Evolutionary conservation across 2,797 vertebrate species (phyloP).

Genomic region (Leptodactylus fallax): DNA sequence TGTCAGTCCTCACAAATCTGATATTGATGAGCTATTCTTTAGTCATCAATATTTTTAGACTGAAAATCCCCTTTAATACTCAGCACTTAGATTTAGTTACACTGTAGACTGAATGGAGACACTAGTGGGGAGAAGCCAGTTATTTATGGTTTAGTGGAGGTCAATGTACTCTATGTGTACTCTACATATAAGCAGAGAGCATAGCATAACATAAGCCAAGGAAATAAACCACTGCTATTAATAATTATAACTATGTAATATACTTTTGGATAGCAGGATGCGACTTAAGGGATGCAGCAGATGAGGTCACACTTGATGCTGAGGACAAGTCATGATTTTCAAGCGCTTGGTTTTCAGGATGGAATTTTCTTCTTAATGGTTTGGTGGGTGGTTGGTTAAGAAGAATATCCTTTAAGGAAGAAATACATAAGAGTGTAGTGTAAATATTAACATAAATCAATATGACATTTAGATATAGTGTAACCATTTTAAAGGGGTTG

Average conservation of each 20-base stretch:
- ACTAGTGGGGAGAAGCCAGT: slow-evolving; percentile 10
- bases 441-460: neutral
- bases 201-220: neutral
- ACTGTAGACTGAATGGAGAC: slow-evolving; percentile 22
- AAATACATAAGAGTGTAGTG: slow-evolving; percentile 13
- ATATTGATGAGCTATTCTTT: too few species aligned
- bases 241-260: slow-evolving; percentile 40
- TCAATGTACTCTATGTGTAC: slow-evolving; percentile 4
- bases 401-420: slow-evolving; percentile 77
- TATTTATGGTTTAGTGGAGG: slow-evolving; percentile 27
- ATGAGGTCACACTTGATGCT: slow-evolving; percentile 69
- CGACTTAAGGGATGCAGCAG: slow-evolving; percentile 75
- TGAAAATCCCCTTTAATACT: neutral
- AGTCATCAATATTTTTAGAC: too few species aligned
- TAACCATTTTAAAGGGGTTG: too few species aligned
- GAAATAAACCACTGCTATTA: neutral
- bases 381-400: slow-evolving; percentile 86
- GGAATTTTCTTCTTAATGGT: slow-evolving; percentile 88
- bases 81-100: neutral
- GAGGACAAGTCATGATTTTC: slow-evolving; percentile 78
- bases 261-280: slow-evolving; percentile 85
- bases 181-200: neutral
- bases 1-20: too few species aligned
- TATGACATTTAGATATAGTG: too few species aligned
- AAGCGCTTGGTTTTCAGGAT: slow-evolving; percentile 79